Percentiles rank a stretch among this genome's conserved stretches.
phyloP scores from a whole-genome alignment of 2,888 invertebrate species.

The Podabrus alpinus region DNA sequence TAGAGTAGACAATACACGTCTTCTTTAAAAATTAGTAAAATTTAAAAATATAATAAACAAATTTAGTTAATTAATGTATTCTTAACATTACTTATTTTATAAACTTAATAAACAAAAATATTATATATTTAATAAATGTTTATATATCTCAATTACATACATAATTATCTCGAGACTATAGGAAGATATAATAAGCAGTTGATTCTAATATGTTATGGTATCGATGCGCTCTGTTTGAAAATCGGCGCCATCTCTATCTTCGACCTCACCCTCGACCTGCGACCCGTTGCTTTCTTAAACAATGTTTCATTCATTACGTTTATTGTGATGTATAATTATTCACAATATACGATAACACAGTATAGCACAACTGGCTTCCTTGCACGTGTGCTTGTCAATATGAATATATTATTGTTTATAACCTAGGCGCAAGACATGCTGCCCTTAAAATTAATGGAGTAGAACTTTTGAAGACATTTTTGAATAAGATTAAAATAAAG shows the following conservation, averaged over 20 bases:
- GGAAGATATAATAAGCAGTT: not conserved
- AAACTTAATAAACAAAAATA: not conserved
- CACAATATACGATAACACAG: conserved; percentile 28
- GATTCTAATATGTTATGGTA: conserved; percentile 5
- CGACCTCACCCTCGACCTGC: conserved; percentile 37
- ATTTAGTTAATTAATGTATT: not conserved
- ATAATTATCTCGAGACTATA: not conserved
- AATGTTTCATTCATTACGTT: conserved; percentile 30
- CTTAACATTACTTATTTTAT: not conserved
- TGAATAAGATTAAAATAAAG: conserved; percentile 3
- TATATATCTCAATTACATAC: not conserved
- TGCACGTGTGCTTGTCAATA: conserved; percentile 31
- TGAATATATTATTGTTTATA: conserved; percentile 30
- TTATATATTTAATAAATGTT: not conserved
- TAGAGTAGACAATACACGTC: not conserved
- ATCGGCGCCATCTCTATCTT: conserved; percentile 41
- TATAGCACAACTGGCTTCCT: conserved; percentile 28
- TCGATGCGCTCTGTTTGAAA: conserved; percentile 36
- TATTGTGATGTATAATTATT: conserved; percentile 31
- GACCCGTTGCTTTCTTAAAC: conserved; percentile 31
- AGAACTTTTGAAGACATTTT: conserved; percentile 20
- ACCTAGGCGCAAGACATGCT: conserved; percentile 14
- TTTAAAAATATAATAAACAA: not conserved
- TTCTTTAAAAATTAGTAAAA: not conserved
- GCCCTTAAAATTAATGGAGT: conserved; percentile 26